These are phyloP conservation scores for Parascotia fuliginaria DNA, from an alignment of 2,888 invertebrate species.

Conservation along the genomic window DNA sequence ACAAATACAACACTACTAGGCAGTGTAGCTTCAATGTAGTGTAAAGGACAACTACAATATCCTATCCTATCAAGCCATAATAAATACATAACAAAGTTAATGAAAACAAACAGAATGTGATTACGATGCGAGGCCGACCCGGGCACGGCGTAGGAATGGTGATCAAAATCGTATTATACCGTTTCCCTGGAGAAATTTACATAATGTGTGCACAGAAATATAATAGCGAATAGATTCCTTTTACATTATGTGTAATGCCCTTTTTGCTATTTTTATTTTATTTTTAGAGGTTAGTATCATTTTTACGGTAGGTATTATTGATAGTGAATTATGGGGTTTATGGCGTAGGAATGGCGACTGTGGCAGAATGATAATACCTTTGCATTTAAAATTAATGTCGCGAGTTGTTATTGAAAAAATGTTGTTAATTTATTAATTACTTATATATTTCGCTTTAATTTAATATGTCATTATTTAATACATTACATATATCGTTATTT, in stretches of 20 bases:
- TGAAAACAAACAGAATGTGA: constrained; percentile 47
- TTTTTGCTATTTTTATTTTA: constrained; percentile 4
- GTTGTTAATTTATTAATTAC: no score
- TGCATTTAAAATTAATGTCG: no score
- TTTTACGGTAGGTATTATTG: no score
- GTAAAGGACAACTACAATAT: neutral
- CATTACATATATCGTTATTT: no score
- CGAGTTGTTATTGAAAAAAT: no score
- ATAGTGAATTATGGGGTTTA: no score
- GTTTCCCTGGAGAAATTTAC: constrained; percentile 65
- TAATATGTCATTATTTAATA: no score
- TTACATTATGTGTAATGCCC: constrained; percentile 7
- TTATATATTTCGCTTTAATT: no score
- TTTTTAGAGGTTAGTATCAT: neutral
- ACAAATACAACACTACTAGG: no score
- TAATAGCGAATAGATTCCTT: constrained; percentile 27
- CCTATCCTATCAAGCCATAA: constrained; percentile 4
- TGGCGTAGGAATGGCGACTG: no score
- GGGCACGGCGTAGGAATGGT: constrained; percentile 38
- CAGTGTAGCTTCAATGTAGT: no score
- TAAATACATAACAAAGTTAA: constrained; percentile 29
- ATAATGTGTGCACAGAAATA: constrained; percentile 56
- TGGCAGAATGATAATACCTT: no score
- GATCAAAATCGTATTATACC: constrained; percentile 70
- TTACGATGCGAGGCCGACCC: constrained; percentile 34